Conservation (phyloP, 2,888 invertebrate genomes). For the Caradrina clavipalpis region DNA sequence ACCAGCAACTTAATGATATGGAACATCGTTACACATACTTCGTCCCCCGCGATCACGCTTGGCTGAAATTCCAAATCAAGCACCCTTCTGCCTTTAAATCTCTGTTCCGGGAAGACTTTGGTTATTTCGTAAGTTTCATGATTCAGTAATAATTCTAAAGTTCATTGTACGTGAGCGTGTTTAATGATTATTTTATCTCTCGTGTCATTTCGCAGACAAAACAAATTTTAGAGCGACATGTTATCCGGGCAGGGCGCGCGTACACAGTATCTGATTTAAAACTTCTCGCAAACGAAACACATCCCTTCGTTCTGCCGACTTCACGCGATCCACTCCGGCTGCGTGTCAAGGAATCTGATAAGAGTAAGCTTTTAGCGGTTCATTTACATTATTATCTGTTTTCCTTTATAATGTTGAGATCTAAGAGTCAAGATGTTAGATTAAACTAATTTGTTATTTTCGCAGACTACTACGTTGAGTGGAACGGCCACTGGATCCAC, state of each 20-base stretch:
- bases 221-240: constrained; percentile 96
- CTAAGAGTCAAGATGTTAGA: constrained; percentile 40
- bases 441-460: constrained; percentile 56
- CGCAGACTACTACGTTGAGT: constrained; percentile 95
- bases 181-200: constrained; percentile 30
- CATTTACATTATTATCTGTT: constrained; percentile 69
- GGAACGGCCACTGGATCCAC: constrained; percentile 96
- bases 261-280: constrained; percentile 95
- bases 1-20: constrained; percentile 94
- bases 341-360: constrained; percentile 94
- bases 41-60: constrained; percentile 97
- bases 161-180: constrained; percentile 14
- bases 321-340: constrained; percentile 94
- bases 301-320: constrained; percentile 93
- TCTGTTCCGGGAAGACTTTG: constrained; percentile 95
- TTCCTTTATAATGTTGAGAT: constrained; percentile 51
- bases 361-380: constrained; percentile 86
- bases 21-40: constrained; percentile 97
- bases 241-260: constrained; percentile 95
- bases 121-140: constrained; percentile 93
- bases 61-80: constrained; percentile 94
- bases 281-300: constrained; percentile 92
- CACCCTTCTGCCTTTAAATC: constrained; percentile 96
- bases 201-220: constrained; percentile 91
- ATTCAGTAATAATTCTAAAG: constrained; percentile 8